phyloP scores from a whole-genome alignment of 2,797 vertebrate genomes.

The Enteromius fasciolatus region DNA sequence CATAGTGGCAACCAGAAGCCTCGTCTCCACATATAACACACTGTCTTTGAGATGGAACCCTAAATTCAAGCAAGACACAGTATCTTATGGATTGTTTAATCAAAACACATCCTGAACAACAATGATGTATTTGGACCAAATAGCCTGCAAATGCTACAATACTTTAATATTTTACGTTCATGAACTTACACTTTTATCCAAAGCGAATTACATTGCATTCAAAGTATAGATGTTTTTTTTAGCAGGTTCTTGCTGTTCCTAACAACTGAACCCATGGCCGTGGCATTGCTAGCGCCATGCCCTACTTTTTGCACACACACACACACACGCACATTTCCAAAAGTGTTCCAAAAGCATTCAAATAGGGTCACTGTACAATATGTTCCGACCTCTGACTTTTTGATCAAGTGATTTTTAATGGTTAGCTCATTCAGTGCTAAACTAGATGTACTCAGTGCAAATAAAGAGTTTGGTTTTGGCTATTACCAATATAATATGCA shows the following conservation, averaged over 20 bases:
- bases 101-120: background rate
- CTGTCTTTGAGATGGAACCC: conserved; percentile 86
- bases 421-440: background rate
- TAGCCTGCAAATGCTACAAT: background rate
- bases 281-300: background rate
- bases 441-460: background rate
- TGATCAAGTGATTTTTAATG: conserved; percentile 4
- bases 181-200: background rate
- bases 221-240: background rate
- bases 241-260: background rate
- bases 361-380: background rate
- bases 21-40: conserved; percentile 96
- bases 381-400: conserved; percentile 12
- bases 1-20: conserved; percentile 97
- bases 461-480: background rate
- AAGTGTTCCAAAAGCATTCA: background rate
- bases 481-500: no score
- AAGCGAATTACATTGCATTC: background rate
- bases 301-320: background rate
- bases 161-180: background rate
- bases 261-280: background rate
- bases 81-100: background rate
- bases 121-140: background rate
- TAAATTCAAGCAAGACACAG: conserved; percentile 50
- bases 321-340: no score